Percentiles rank a stretch among this genome's conserved stretches.
Conservation (phyloP, 2,797 vertebrate genomes). For the Hypotaenidia philippensis region DNA sequence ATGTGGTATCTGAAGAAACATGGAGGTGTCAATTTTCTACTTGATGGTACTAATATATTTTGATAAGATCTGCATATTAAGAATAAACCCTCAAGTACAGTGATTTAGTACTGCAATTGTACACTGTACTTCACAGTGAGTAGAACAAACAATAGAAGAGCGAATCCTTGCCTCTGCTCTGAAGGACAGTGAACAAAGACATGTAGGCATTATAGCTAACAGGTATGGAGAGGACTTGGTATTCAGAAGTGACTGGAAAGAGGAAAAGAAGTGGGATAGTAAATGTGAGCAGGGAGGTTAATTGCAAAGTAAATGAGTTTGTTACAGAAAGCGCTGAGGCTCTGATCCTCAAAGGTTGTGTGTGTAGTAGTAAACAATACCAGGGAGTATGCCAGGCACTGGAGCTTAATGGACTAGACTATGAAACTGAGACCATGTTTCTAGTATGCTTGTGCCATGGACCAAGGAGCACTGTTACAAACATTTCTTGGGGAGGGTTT, state of each 20-base stretch:
- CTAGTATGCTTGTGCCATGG: background rate
- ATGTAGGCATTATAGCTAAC: background rate
- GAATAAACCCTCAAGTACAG: background rate
- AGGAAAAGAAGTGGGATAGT: background rate
- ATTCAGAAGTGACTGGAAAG: background rate
- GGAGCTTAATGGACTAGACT: background rate
- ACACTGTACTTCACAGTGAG: background rate
- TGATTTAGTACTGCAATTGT: constrained; percentile 1
- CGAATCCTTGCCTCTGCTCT: constrained; percentile 7
- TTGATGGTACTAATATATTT: constrained; percentile 43
- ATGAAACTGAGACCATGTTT: background rate
- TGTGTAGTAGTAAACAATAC: background rate
- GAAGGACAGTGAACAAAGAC: constrained; percentile 15
- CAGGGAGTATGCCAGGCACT: background rate
- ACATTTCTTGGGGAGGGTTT: background rate
- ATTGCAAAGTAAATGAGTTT: constrained; percentile 35
- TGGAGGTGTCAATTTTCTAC: constrained; percentile 31
- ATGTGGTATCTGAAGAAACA: constrained; percentile 12
- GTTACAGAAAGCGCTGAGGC: background rate
- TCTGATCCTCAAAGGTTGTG: background rate
- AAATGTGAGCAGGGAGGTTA: background rate
- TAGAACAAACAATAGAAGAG: background rate
- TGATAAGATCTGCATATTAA: constrained; percentile 63
- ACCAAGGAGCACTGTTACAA: background rate
- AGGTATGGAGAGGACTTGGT: background rate